Evolutionary conservation across 2,888 invertebrate species (phyloP), one percentile per base, ranked within the genome.

Genomic region (Philaethria dido): DNA sequence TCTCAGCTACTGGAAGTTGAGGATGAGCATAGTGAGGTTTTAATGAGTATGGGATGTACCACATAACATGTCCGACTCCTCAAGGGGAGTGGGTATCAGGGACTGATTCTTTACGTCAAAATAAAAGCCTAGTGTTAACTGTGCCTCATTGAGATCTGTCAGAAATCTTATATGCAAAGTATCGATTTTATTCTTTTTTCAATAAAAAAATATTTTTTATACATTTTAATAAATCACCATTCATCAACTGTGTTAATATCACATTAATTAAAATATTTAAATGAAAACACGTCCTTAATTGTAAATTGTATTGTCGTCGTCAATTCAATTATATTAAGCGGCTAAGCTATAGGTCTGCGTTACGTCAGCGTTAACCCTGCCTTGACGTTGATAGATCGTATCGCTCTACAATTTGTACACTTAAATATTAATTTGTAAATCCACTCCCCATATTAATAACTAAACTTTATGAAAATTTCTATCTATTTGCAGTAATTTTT

Each of bases 291-390:
- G 11, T 18, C 14, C 45, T 6, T 47, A 18, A 60, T 45, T 47
- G 47, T 60, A 60, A 60, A 47, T 60, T 33, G 20, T 60, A 60
- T 33, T 60, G 47, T 60, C 59, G 60, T 60, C 62, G 45, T 60
- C 62, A 52, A 62, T 62, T 62, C 44, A 62, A 62, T 62, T 62
- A 52, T 42, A 62, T 62, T 62, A 52, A 52, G 52, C 62, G 52
- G 39, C 62, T 62, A 62, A 62, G 62, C 52, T 62, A 52, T 62
- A 29, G 62, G 52, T 52, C 52, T 52, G 47, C 42, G 62, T 62
- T 62, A 52, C 52, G 50, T 62, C 52, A 48, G 44, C 62, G 29
- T 60, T 60, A 62, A 62, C 42, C 62, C 52, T 52, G 50, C 18
- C 22, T 36, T 42, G 52, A 62, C 52, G 62, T 62, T 62, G 62